Conservation (phyloP, 2,888 invertebrate species). For the Scaptomyza parva region DNA sequence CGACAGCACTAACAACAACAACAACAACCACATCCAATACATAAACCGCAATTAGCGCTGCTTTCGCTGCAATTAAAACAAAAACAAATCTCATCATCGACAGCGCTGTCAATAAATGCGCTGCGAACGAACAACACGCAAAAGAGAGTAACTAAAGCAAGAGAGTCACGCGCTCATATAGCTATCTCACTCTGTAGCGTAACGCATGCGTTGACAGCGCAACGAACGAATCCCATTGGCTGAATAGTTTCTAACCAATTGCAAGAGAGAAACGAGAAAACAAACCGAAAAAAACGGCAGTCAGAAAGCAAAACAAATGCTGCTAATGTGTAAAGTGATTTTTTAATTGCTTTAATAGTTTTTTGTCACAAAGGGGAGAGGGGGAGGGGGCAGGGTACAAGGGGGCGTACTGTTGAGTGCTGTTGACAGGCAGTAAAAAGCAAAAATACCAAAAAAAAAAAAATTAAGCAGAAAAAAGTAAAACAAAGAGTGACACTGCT, state of each 20-base stretch:
- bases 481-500: conserved; percentile 18
- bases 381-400: background rate
- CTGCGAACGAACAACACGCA: background rate
- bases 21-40: conserved; percentile 25
- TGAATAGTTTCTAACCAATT: conserved; percentile 44
- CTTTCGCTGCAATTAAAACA: conserved; percentile 52
- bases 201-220: conserved; percentile 66
- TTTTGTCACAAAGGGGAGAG: conserved; percentile 16
- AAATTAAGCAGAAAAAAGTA: conserved; percentile 13
- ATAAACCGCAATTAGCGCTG: conserved; percentile 59
- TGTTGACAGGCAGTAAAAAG: conserved; percentile 48
- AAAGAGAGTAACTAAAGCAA: conserved; percentile 52
- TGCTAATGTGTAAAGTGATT: conserved; percentile 74
- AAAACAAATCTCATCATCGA: conserved; percentile 54
- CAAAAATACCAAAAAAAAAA: background rate
- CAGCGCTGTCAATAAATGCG: conserved; percentile 50
- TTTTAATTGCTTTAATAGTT: conserved; percentile 75
- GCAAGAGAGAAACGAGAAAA: conserved; percentile 3
- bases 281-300: background rate
- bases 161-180: conserved; percentile 35
- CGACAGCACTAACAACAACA: conserved; percentile 18
- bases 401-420: conserved; percentile 40
- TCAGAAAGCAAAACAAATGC: conserved; percentile 30
- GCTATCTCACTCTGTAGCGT: conserved; percentile 27
- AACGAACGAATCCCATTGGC: conserved; percentile 34